Percentiles rank a stretch among this genome's conserved stretches.
phyloP scores from a whole-genome alignment of 2,888 invertebrate genomes.

The Axea sp. region DNA sequence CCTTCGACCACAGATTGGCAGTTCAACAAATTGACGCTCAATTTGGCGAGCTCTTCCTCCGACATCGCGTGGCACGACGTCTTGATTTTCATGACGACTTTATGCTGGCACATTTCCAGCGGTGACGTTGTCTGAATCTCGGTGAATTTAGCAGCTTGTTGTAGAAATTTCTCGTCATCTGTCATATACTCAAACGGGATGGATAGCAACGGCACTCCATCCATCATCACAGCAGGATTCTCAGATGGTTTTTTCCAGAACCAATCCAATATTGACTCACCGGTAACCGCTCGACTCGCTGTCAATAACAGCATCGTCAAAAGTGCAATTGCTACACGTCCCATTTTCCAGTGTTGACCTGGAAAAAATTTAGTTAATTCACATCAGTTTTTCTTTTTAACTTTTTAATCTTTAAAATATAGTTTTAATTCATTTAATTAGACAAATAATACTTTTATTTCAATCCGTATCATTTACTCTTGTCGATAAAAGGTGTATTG shows the following conservation, averaged over 20 bases:
- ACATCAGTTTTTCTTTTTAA: no score
- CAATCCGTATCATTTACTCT: no score
- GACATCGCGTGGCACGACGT: constrained; percentile 82
- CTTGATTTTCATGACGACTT: constrained; percentile 83
- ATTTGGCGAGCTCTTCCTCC: constrained; percentile 84
- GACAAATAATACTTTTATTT: no score
- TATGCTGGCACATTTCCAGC: constrained; percentile 84
- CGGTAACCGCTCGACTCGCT: no score
- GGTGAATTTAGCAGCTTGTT: constrained; percentile 82
- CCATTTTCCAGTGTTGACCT: no score
- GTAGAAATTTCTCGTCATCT: constrained; percentile 83
- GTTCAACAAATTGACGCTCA: constrained; percentile 85
- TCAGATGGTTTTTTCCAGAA: constrained; percentile 71
- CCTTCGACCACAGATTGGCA: constrained; percentile 85
- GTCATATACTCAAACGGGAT: constrained; percentile 77
- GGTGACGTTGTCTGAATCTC: constrained; percentile 81
- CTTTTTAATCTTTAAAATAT: no score
- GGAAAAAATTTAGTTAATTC: no score
- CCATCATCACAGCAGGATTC: constrained; percentile 65
- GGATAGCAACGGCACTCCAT: constrained; percentile 72
- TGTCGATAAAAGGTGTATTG: no score
- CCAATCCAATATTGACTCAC: constrained; percentile 72
- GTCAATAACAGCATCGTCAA: neutral
- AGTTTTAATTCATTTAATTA: no score
- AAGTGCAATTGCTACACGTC: neutral